phyloP scores from a whole-genome alignment of 2,797 vertebrate genomes.

The Trematomus bernacchii region DNA sequence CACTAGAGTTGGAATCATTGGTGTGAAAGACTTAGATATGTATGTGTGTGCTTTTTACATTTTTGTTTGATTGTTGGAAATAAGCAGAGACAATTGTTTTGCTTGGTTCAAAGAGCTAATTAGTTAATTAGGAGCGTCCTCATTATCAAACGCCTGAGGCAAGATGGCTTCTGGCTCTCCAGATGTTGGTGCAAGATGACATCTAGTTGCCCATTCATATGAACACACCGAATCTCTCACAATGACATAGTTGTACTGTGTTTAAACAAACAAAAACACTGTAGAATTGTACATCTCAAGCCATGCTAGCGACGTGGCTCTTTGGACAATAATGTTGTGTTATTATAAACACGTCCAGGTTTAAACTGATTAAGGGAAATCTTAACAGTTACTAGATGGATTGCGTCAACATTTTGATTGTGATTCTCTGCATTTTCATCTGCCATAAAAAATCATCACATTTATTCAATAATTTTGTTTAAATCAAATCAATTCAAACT shows the following conservation, averaged over 20 bases:
- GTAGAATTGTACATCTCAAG: neutral
- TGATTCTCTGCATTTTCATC: neutral
- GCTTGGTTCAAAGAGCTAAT: constrained; percentile 21
- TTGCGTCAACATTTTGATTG: neutral
- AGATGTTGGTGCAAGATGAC: constrained; percentile 53
- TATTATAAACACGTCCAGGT: neutral
- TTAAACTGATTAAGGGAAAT: neutral
- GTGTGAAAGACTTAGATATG: constrained; percentile 13
- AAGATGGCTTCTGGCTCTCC: constrained; percentile 33
- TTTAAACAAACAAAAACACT: neutral
- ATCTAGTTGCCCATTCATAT: constrained; percentile 19
- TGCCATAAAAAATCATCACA: neutral
- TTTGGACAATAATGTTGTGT: neutral
- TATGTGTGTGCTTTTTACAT: neutral
- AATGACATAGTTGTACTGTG: neutral
- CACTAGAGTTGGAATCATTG: neutral
- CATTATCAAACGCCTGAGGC: constrained; percentile 36
- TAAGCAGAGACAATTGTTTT: neutral
- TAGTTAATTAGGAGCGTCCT: constrained; percentile 45
- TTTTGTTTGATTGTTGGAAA: neutral
- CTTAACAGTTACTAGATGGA: neutral
- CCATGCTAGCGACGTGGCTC: neutral
- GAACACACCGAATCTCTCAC: neutral
- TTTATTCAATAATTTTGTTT: neutral
- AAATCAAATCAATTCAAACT: too few relatives aligned